Conservation (phyloP, 2,888 invertebrate species). For the Ophion obscuratus region DNA sequence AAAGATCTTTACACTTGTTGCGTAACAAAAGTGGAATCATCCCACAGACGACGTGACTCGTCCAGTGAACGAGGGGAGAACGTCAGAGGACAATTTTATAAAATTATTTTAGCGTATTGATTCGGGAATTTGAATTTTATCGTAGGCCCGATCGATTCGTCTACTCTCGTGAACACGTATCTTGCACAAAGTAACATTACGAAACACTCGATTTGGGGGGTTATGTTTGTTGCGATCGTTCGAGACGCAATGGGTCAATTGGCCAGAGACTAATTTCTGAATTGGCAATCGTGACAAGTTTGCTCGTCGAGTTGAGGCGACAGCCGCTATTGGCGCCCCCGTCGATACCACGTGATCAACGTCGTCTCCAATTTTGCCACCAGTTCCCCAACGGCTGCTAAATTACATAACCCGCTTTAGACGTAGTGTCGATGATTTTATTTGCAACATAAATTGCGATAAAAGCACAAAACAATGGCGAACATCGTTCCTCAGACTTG, state of each 20-base stretch:
- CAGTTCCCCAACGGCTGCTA: background rate
- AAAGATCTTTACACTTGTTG: background rate
- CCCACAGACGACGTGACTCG: background rate
- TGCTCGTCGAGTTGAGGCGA: background rate
- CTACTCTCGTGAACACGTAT: background rate
- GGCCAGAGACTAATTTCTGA: too few species aligned
- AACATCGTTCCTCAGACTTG: slow-evolving; percentile 78
- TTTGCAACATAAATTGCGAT: slow-evolving; percentile 20
- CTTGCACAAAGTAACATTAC: slow-evolving; percentile 49
- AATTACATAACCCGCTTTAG: slow-evolving; percentile 61
- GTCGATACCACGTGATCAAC: slow-evolving; percentile 20
- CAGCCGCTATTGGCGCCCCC: background rate
- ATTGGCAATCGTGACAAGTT: slow-evolving; percentile 4
- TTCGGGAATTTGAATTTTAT: background rate
- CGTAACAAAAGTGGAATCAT: slow-evolving; percentile 8
- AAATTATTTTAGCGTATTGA: background rate
- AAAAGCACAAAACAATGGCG: slow-evolving; percentile 75
- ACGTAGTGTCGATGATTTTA: slow-evolving; percentile 50
- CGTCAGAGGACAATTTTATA: background rate
- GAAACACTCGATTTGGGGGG: slow-evolving; percentile 31
- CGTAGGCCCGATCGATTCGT: background rate
- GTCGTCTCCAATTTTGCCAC: background rate
- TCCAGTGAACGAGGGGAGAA: slow-evolving; percentile 11
- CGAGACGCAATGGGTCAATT: background rate
- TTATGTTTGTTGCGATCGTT: slow-evolving; percentile 8